Percentiles rank a stretch among this genome's conserved stretches.
These are phyloP conservation scores for Esperia sulphurella DNA, from an alignment of 2,888 invertebrate genomes.

Conservation along the genomic window DNA sequence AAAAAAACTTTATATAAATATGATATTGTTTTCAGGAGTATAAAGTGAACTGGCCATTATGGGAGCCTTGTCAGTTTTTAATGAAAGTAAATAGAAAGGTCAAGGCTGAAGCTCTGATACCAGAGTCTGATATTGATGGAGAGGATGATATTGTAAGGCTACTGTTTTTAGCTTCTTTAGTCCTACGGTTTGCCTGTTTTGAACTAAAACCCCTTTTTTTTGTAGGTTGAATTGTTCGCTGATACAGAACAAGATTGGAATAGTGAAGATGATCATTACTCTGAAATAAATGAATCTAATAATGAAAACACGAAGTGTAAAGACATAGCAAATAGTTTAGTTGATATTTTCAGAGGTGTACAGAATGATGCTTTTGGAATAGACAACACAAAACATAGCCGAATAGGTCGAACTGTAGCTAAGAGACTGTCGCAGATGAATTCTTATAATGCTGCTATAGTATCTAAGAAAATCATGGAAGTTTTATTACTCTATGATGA, in stretches of 20 bases:
- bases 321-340: constrained; percentile 46
- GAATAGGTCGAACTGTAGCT: constrained; percentile 45
- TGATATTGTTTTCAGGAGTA: constrained; percentile 40
- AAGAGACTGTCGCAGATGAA: constrained; percentile 49
- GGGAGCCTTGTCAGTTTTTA: constrained; percentile 65
- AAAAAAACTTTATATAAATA: not conserved
- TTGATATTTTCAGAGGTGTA: constrained; percentile 46
- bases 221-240: constrained; percentile 24
- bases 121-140: not conserved
- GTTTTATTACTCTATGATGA: constrained; percentile 55
- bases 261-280: constrained; percentile 27
- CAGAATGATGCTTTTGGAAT: constrained; percentile 55
- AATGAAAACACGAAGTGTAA: constrained; percentile 32
- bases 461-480: constrained; percentile 52
- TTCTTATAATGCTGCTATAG: constrained; percentile 51
- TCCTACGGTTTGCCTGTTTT: too few relatives aligned
- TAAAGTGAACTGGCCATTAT: constrained; percentile 67
- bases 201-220: constrained; percentile 4
- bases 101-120: constrained; percentile 11
- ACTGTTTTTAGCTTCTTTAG: too few relatives aligned
- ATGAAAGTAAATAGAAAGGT: constrained; percentile 44
- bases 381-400: constrained; percentile 44
- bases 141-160: constrained; percentile 26
- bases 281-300: constrained; percentile 9
- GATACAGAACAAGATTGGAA: constrained; percentile 21